Evolutionary conservation across 2,113 vertebrate genomes (phyloP), one percentile per base, ranked within the genome.

Genomic region (Malurus elegans): DNA sequence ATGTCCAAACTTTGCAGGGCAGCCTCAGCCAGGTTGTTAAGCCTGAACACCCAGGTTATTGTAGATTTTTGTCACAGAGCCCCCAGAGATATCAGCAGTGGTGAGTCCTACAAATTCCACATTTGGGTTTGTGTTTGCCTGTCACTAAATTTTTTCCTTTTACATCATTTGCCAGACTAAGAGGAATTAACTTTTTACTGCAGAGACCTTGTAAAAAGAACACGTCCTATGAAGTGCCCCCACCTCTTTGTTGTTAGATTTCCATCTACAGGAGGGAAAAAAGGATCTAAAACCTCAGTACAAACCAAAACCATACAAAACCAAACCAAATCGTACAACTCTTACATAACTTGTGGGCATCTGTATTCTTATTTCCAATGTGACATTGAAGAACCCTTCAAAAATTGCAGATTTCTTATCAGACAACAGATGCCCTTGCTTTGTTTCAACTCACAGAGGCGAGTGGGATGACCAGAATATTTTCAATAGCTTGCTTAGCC

Each of bases 261-360:
- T 79, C 18, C 78, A 4, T 9, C n/a, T 17, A 11, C 9, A 8
- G 6, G 2, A 5, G 2, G 2, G 1, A 0, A 14, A 42, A n/a
- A 51, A 51, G 10, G 2, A 4, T 4, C 36, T 19, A 29, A 31
- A 50, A 80, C 7, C 24, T 3, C 5, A 34, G 36, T 32, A 11
- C 2, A 13, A 36, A 29, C 14, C 32, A 58, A 45, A 60, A 51
- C 11, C 5, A 9, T 8, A 67, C 36, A 26, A 58, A 58, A 29
- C 8, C 31, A 74, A 17, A 28, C 3, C 0, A 5, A 15, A 31
- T n/a, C 11, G 15, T 15, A 6, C 24, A 47, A 34, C 9, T 24
- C 17, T 54, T n/a, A 5, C 6, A 21, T 44, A 56, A 74, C 48
- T 86, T 71, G 38, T 87, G 26, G 87, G 36, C 8, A n/a, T 36